Percentiles rank a stretch among this genome's conserved stretches.
These are phyloP conservation scores for Tipula confusa DNA, from an alignment of 2,888 invertebrate species.

Conservation along the genomic window DNA sequence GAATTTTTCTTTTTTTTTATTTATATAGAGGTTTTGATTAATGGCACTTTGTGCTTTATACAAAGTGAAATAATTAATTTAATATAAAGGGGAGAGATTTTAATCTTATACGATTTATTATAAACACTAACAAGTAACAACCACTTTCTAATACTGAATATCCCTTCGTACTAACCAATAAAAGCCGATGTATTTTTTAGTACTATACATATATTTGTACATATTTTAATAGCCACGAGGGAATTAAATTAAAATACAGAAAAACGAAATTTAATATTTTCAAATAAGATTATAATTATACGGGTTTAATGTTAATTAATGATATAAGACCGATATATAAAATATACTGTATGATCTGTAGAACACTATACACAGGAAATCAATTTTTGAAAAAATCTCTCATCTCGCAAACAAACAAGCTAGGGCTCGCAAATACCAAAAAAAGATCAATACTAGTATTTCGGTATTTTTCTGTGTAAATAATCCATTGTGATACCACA, in stretches of 20 bases:
- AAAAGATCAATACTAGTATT: too few relatives aligned
- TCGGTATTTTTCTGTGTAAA: too few relatives aligned
- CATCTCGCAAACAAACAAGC: too few relatives aligned
- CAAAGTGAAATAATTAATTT: neutral
- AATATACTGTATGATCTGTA: too few relatives aligned
- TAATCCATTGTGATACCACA: too few relatives aligned
- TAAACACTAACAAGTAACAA: neutral
- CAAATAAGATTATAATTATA: constrained; percentile 9
- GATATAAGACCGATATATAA: neutral
- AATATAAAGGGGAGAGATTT: neutral
- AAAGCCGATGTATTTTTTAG: neutral
- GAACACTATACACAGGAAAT: too few relatives aligned
- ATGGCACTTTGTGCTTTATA: constrained; percentile 6
- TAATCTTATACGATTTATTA: neutral
- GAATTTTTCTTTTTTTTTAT: neutral
- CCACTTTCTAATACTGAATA: neutral
- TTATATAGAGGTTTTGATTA: neutral
- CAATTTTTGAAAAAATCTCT: too few relatives aligned
- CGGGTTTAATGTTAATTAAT: neutral
- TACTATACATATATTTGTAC: too few relatives aligned
- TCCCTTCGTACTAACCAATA: neutral
- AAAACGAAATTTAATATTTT: neutral
- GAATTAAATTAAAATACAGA: neutral
- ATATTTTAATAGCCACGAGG: neutral
- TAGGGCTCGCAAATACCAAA: too few relatives aligned